A percentile compares a stretch with the other conserved stretches of the same genome.
phyloP scores from a whole-genome alignment of 2,113 vertebrate species.

The Pseudorectes ferrugineus region DNA sequence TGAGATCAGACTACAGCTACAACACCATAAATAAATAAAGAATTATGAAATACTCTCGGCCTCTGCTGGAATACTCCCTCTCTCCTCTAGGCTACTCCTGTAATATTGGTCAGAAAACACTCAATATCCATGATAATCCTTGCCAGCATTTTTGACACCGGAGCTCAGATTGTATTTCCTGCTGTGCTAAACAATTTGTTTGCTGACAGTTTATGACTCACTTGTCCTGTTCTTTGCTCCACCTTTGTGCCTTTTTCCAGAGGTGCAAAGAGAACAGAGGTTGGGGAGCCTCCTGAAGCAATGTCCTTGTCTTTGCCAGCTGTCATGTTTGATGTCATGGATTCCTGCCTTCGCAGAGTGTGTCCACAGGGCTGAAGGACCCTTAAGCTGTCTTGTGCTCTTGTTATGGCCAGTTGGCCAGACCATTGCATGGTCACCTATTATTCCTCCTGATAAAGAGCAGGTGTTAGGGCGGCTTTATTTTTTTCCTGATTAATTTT shows the following conservation, averaged over 20 bases:
- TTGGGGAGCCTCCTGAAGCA: background rate
- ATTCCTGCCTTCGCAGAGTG: background rate
- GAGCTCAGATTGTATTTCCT: background rate
- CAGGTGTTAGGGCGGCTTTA: background rate
- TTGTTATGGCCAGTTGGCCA: background rate
- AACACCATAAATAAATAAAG: constrained; percentile 12
- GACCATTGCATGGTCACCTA: background rate
- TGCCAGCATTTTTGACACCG: background rate
- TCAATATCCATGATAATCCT: background rate
- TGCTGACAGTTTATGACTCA: background rate
- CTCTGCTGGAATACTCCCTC: background rate
- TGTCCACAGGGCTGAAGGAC: background rate
- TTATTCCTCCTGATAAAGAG: background rate
- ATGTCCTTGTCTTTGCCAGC: background rate
- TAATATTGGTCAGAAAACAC: background rate
- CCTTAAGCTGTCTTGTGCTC: background rate
- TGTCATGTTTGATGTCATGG: background rate
- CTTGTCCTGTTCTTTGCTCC: background rate
- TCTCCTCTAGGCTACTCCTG: background rate
- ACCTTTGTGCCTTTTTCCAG: background rate
- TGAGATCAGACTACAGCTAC: background rate
- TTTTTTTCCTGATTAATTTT: background rate
- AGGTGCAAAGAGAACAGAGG: background rate
- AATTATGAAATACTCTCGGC: background rate
- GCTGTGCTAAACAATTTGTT: background rate